Evolutionary conservation across 2,797 vertebrate genomes (phyloP).

Genomic region (Lacerta agilis): DNA sequence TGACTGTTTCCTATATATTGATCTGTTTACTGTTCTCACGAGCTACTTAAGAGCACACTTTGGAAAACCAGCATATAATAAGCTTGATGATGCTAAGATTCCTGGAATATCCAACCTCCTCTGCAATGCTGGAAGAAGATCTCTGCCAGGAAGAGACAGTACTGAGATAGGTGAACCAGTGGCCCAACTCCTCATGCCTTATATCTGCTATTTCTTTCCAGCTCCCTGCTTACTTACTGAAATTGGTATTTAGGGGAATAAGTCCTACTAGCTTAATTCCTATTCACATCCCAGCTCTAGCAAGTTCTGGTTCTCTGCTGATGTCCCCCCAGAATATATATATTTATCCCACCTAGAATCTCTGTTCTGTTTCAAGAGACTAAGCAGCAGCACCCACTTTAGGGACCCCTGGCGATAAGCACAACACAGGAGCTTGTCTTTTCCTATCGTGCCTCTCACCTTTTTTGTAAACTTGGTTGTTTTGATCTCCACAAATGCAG

Average conservation of each 20-base stretch:
- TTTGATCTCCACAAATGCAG: slow-evolving; percentile 98
- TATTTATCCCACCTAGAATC: background rate
- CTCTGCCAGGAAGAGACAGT: background rate
- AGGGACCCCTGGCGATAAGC: background rate
- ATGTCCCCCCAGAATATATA: background rate
- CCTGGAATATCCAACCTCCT: too few relatives aligned
- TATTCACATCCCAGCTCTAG: background rate
- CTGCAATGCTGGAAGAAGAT: too few relatives aligned
- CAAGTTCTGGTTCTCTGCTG: background rate
- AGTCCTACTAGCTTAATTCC: background rate
- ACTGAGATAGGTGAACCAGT: background rate
- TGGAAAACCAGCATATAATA: too few relatives aligned
- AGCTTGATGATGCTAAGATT: background rate
- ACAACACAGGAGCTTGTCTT: background rate
- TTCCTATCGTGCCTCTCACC: slow-evolving; percentile 71
- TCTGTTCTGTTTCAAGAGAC: background rate
- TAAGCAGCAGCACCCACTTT: background rate
- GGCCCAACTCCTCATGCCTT: background rate
- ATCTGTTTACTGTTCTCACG: too few relatives aligned
- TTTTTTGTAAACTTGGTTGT: slow-evolving; percentile 99
- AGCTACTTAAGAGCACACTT: too few relatives aligned
- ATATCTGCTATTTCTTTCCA: background rate
- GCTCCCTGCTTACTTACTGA: background rate
- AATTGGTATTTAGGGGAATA: background rate
- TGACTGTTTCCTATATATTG: too few relatives aligned